These are phyloP conservation scores for Ditula angustiorana DNA, from an alignment of 2,888 invertebrate species.

Conservation along the genomic window DNA sequence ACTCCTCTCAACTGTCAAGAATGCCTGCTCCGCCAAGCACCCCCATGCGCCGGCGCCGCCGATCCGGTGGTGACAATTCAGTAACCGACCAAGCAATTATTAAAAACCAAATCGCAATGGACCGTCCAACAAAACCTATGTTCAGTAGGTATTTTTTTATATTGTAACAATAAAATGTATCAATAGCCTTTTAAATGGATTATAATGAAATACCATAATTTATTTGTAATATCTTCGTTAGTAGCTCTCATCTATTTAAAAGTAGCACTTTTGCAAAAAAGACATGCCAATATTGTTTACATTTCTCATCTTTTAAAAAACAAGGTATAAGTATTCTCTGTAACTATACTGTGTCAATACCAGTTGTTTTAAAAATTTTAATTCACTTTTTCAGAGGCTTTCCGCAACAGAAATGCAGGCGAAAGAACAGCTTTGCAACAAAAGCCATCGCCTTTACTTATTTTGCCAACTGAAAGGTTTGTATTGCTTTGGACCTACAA, in stretches of 20 bases:
- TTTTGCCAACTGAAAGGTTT: constrained; percentile 2
- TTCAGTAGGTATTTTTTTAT: background rate
- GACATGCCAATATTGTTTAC: no score
- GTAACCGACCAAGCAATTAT: no score
- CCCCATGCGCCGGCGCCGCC: background rate
- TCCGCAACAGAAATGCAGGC: background rate
- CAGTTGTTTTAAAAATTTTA: background rate
- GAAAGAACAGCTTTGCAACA: background rate
- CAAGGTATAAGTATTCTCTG: no score
- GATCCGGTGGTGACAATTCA: background rate
- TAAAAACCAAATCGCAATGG: background rate
- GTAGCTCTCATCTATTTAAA: no score
- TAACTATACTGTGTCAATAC: no score
- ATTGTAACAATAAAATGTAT: no score
- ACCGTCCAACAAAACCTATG: background rate
- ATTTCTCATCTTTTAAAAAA: no score
- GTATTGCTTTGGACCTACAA: background rate
- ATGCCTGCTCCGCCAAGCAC: background rate
- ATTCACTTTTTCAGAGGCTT: background rate
- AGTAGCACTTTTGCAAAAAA: no score
- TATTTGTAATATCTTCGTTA: no score
- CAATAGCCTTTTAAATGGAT: no score
- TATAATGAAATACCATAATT: no score
- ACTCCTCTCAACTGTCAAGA: no score
- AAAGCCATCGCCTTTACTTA: background rate